Evolutionary conservation across 2,113 vertebrate genomes (phyloP).

Genomic region (Cranoglanis bouderius): DNA sequence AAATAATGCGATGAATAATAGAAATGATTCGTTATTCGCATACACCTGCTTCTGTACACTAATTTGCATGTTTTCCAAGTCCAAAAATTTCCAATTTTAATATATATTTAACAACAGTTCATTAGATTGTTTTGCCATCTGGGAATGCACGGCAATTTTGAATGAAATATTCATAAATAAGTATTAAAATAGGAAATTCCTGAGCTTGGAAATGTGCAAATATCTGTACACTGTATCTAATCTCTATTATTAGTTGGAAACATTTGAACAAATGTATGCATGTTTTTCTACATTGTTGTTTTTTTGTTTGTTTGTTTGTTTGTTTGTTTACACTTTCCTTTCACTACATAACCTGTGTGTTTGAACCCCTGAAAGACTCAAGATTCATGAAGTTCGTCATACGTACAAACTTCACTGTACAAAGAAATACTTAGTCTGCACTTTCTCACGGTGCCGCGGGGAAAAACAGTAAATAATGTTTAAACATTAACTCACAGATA

Average conservation of each 20-base stretch:
- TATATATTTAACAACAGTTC: not conserved
- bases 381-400: not conserved
- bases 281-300: too few species aligned
- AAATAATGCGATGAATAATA: not conserved
- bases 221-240: not conserved
- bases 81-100: not conserved
- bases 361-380: not conserved
- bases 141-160: not conserved
- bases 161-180: not conserved
- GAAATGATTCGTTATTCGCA: not conserved
- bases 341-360: not conserved
- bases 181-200: not conserved
- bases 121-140: not conserved
- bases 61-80: not conserved
- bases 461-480: not conserved
- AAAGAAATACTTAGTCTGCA: not conserved
- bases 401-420: not conserved
- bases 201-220: not conserved
- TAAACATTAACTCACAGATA: not conserved
- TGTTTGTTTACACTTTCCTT: too few species aligned
- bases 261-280: too few species aligned
- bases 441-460: too few species aligned
- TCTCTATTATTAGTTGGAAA: not conserved
- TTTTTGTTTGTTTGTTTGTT: too few species aligned
- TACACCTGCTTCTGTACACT: not conserved